Conservation (phyloP, 2,888 invertebrate species). For the Parapristionchus giblindavisi region DNA sequence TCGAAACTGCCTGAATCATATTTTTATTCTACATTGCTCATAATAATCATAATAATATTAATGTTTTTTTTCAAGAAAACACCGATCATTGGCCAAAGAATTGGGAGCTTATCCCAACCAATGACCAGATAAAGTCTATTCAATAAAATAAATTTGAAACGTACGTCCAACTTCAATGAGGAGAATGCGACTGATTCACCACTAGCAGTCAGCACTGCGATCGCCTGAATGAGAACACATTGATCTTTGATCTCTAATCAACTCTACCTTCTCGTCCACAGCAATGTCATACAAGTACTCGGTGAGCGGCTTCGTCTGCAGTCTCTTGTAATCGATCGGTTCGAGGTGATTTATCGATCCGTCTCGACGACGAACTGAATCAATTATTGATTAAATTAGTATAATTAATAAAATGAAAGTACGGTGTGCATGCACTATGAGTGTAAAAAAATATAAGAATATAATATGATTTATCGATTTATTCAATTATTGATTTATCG, state of each 20-base stretch:
- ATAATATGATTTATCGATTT: not conserved
- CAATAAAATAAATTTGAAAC: not conserved
- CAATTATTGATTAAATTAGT: not conserved
- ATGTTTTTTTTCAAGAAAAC: not conserved
- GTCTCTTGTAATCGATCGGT: slow-evolving; percentile 66
- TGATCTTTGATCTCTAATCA: slow-evolving; percentile 43
- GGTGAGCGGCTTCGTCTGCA: slow-evolving; percentile 65
- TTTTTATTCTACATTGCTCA: not conserved
- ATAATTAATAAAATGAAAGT: not conserved
- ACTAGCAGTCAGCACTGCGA: slow-evolving; percentile 41
- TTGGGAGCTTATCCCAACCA: not conserved
- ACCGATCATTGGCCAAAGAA: no score
- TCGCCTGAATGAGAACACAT: slow-evolving; percentile 43
- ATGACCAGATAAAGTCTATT: not conserved
- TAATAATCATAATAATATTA: not conserved
- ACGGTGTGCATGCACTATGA: no score
- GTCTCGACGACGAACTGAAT: slow-evolving; percentile 36
- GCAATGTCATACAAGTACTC: slow-evolving; percentile 68
- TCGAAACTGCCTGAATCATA: not conserved
- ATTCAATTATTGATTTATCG: no score
- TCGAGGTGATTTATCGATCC: slow-evolving; percentile 61
- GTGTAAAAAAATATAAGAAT: not conserved
- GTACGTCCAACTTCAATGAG: slow-evolving; percentile 21
- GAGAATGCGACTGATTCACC: not conserved
- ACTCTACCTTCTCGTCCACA: slow-evolving; percentile 60